Conservation (phyloP, 2,113 vertebrate genomes). For the Isichthys henryi region DNA sequence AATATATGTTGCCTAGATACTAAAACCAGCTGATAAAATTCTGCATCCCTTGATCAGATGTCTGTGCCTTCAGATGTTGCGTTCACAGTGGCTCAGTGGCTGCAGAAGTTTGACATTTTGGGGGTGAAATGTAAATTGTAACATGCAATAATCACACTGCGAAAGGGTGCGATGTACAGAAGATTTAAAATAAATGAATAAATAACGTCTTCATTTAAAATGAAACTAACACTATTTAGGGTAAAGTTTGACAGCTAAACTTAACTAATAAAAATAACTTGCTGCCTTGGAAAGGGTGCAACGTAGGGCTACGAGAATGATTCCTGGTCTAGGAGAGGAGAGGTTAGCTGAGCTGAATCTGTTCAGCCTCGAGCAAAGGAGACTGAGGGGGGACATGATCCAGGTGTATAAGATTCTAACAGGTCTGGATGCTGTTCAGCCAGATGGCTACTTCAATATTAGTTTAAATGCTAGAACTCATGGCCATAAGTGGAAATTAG, state of each 20-base stretch:
- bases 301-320: no score
- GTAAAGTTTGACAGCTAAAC: neutral
- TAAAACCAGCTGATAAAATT: slow-evolving; percentile 8
- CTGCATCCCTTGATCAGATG: slow-evolving; percentile 6
- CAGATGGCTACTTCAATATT: no score
- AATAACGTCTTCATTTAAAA: neutral
- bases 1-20: slow-evolving; percentile 22
- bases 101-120: no score
- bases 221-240: neutral
- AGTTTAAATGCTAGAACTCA: no score
- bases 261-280: neutral
- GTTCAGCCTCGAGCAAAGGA: no score
- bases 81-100: neutral
- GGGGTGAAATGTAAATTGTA: neutral
- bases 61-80: neutral
- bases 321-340: no score
- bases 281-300: no score
- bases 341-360: no score
- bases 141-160: neutral
- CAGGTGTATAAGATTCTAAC: no score
- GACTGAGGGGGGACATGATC: no score
- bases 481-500: no score
- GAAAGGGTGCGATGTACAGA: neutral
- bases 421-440: no score
- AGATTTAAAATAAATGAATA: neutral